phyloP scores from a whole-genome alignment of 2,113 vertebrate genomes.

The Pygoscelis adeliae region DNA sequence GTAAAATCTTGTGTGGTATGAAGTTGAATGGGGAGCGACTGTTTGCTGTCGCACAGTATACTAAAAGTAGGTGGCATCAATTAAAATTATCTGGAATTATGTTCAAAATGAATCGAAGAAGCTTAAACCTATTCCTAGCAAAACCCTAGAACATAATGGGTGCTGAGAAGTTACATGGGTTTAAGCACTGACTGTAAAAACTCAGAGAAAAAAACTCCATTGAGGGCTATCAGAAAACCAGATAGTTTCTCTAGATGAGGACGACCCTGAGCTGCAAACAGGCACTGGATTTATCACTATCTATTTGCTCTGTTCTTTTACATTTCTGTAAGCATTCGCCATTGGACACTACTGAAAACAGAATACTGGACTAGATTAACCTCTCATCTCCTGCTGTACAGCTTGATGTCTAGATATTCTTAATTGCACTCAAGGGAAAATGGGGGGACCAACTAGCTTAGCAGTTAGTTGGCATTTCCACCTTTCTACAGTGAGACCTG shows the following conservation, averaged over 20 bases:
- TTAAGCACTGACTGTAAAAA: not conserved
- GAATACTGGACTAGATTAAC: not conserved
- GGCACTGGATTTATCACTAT: not conserved
- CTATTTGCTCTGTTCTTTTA: not conserved
- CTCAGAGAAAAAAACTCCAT: not conserved
- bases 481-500: not conserved
- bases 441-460: fast-evolving
- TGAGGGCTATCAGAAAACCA: not conserved
- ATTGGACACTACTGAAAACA: not conserved
- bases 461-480: not conserved
- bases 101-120: not conserved
- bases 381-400: not conserved
- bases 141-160: not conserved
- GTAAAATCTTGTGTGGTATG: not conserved
- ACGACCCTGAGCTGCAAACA: not conserved
- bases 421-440: not conserved
- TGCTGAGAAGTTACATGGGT: not conserved
- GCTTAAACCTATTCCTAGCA: not conserved
- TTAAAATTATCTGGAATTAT: not conserved
- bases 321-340: not conserved
- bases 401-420: not conserved
- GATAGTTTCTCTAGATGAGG: not conserved
- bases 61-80: not conserved
- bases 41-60: not conserved
- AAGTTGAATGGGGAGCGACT: not conserved